phyloP scores from a whole-genome alignment of 2,113 vertebrate genomes.

The Myiozetetes cayanensis region DNA sequence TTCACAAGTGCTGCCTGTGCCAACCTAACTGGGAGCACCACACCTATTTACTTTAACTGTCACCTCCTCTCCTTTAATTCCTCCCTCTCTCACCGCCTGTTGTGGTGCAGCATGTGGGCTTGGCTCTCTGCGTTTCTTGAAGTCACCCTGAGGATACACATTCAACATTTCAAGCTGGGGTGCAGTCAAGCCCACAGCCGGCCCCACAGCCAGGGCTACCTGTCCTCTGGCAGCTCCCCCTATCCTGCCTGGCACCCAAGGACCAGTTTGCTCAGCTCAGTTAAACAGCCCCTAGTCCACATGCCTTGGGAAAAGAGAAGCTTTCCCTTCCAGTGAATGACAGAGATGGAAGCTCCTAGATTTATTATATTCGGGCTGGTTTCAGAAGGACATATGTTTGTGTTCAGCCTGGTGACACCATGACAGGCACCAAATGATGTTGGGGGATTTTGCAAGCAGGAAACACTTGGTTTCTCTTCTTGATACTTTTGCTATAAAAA shows the following conservation, averaged over 20 bases:
- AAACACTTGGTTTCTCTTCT: neutral
- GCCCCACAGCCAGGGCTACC: neutral
- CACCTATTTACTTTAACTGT: neutral
- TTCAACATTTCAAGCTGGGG: neutral
- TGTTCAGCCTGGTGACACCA: neutral
- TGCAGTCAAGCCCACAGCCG: neutral
- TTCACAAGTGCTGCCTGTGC: neutral
- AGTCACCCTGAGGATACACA: neutral
- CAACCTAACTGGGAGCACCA: neutral
- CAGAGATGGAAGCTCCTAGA: neutral
- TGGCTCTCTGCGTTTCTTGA: neutral
- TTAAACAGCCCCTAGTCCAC: neutral
- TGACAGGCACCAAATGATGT: neutral
- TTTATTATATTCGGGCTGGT: neutral
- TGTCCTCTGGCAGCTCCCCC: neutral
- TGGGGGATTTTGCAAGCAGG: neutral
- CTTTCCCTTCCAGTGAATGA: neutral
- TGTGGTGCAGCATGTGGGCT: neutral
- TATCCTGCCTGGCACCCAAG: accelerated
- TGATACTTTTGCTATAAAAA: neutral
- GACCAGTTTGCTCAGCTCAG: neutral
- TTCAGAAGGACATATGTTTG: neutral
- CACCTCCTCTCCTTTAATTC: neutral
- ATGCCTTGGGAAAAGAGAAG: neutral
- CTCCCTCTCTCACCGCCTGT: neutral